Evolutionary conservation across 2,888 invertebrate genomes (phyloP).

Genomic region (Cenopis cana): DNA sequence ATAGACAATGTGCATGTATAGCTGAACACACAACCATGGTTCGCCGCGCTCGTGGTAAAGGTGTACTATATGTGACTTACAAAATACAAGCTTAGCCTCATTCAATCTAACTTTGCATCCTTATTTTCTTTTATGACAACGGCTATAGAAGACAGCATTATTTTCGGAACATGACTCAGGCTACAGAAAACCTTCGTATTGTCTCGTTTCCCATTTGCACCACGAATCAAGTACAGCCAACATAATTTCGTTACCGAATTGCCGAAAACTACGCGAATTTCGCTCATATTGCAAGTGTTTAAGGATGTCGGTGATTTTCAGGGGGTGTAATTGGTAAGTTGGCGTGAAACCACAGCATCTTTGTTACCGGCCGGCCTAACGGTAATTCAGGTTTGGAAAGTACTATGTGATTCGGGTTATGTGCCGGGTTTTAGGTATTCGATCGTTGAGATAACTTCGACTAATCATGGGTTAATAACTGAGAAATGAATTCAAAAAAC

Average conservation of each 20-base stretch:
- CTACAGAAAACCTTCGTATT: slow-evolving; percentile 52
- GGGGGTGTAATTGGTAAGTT: slow-evolving; percentile 29
- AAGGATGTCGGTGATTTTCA: slow-evolving; percentile 44
- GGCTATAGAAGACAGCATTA: slow-evolving; percentile 36
- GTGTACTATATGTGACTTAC: too few relatives aligned
- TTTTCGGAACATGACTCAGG: slow-evolving; percentile 44
- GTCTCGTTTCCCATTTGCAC: slow-evolving; percentile 50
- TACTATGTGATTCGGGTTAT: slow-evolving; percentile 30
- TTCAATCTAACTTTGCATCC: slow-evolving; percentile 20
- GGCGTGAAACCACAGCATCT: slow-evolving; percentile 63
- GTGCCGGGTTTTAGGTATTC: slow-evolving; percentile 19
- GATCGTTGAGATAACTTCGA: slow-evolving; percentile 10
- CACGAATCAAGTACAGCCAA: slow-evolving; percentile 44
- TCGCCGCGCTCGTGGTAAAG: too few relatives aligned
- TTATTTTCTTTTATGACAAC: slow-evolving; percentile 6
- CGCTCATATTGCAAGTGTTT: slow-evolving; percentile 32
- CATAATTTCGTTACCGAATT: slow-evolving; percentile 4
- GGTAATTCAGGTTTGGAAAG: slow-evolving; percentile 71
- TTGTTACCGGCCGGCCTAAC: slow-evolving; percentile 67
- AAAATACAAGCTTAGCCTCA: not conserved
- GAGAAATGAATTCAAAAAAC: not conserved
- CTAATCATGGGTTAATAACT: slow-evolving; percentile 16
- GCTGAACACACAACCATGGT: too few relatives aligned
- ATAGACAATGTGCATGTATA: too few relatives aligned
- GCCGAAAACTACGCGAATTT: slow-evolving; percentile 29